These are phyloP conservation scores for Podarcis raffonei DNA, from an alignment of 2,113 vertebrate genomes.

Conservation along the genomic window DNA sequence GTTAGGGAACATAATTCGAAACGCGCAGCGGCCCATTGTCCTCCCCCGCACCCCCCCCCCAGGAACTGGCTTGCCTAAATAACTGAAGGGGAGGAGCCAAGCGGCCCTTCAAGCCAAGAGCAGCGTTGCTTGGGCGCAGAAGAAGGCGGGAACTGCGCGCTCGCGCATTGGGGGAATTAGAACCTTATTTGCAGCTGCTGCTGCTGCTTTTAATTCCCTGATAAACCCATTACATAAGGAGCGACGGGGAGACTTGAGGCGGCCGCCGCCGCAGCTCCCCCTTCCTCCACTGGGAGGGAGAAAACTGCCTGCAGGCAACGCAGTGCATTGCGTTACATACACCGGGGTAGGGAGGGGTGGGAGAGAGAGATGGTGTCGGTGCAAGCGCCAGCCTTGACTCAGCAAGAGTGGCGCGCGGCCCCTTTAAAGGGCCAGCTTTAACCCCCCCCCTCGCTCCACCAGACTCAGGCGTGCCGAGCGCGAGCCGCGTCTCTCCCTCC, in stretches of 20 bases:
- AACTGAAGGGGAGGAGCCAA: neutral
- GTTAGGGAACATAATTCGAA: neutral
- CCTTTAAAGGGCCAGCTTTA: slow-evolving; percentile 52
- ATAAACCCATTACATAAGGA: slow-evolving; percentile 56
- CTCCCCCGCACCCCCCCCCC: no score
- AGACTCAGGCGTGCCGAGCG: neutral
- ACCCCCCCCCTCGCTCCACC: neutral
- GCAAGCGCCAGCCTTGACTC: neutral
- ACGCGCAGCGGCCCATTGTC: neutral
- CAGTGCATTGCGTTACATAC: neutral
- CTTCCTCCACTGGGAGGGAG: neutral
- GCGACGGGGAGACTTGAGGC: neutral
- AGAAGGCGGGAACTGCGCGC: neutral
- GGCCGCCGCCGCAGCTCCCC: neutral
- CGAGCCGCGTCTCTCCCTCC: slow-evolving; percentile 13
- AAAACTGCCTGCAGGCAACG: neutral
- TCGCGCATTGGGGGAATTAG: neutral
- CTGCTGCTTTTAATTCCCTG: neutral
- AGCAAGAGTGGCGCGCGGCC: slow-evolving; percentile 29
- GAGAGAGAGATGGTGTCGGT: slow-evolving; percentile 18
- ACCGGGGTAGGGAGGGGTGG: neutral
- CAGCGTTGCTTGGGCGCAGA: neutral
- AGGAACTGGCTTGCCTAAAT: neutral
- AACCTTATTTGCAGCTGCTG: neutral
- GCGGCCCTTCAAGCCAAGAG: neutral